A percentile compares a stretch with the other conserved stretches of the same genome.
phyloP scores from a whole-genome alignment of 2,113 vertebrate genomes.

The Thymallus thymallus region DNA sequence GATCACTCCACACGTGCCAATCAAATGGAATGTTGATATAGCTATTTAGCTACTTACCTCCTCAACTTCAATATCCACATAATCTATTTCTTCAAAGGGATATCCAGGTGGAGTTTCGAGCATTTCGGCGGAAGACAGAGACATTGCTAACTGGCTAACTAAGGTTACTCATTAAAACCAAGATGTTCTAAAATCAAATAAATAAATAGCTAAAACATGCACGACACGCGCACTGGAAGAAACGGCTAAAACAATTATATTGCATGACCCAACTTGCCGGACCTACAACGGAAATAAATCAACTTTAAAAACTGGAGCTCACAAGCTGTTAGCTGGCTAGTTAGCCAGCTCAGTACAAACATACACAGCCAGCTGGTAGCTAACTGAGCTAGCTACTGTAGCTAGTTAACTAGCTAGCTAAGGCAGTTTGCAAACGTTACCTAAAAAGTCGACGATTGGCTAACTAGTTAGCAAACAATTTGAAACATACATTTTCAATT shows the following conservation, averaged over 20 bases:
- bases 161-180: conserved; percentile 51
- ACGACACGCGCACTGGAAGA: neutral
- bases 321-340: conserved; percentile 18
- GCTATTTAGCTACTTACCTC: conserved; percentile 76
- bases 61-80: conserved; percentile 93
- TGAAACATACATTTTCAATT: neutral
- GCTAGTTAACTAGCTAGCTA: no score
- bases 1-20: neutral
- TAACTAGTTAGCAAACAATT: neutral
- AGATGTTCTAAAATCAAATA: neutral
- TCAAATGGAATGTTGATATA: neutral
- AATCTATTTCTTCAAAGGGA: conserved; percentile 96
- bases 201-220: conserved; percentile 6
- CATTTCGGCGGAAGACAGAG: conserved; percentile 85
- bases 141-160: conserved; percentile 76
- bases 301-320: conserved; percentile 33
- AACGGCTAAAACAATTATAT: neutral
- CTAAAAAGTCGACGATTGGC: neutral
- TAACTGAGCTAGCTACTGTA: conserved; percentile 12
- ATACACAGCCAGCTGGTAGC: neutral
- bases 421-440: no score
- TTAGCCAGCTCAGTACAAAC: neutral
- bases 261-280: neutral
- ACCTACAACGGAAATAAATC: neutral
- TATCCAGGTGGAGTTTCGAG: conserved; percentile 91